Conservation (phyloP, 2,888 invertebrate genomes). For the Notodonta dromedarius region DNA sequence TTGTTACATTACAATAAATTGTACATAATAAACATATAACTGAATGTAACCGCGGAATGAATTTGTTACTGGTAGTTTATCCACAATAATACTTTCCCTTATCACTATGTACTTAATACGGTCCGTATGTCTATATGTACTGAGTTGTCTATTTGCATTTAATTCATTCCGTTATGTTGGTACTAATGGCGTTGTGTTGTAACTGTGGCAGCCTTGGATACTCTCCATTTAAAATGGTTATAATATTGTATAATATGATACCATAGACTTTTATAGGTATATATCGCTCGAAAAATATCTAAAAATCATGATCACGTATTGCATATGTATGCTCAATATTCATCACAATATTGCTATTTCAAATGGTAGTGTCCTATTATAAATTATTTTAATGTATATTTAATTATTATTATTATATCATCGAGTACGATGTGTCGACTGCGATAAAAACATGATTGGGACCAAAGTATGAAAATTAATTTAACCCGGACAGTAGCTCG, state of each 20-base stretch:
- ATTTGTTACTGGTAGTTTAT: conserved; percentile 32
- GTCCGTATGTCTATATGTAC: neutral
- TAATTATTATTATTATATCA: neutral
- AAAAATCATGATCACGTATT: conserved; percentile 4
- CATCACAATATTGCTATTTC: conserved; percentile 30
- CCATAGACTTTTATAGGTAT: neutral
- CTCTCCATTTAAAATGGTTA: conserved; percentile 7
- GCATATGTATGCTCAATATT: conserved; percentile 5
- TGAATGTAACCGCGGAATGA: conserved; percentile 19
- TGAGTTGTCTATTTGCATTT: conserved; percentile 18
- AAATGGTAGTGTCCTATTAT: conserved; percentile 17
- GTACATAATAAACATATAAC: neutral
- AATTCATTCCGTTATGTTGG: conserved; percentile 18
- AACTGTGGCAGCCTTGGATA: conserved; percentile 7
- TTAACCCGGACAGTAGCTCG: conserved; percentile 16
- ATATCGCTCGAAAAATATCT: conserved; percentile 10
- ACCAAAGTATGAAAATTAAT: conserved; percentile 53
- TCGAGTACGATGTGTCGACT: conserved; percentile 26
- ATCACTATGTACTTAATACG: conserved; percentile 2
- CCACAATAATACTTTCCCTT: neutral
- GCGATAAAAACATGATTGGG: conserved; percentile 46
- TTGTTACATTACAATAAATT: neutral
- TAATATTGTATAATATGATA: conserved; percentile 12
- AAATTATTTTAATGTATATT: conserved; percentile 27
- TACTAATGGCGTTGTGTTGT: conserved; percentile 4